Conservation (phyloP, 2,888 invertebrate species). For the Yponomeuta cagnagella region DNA sequence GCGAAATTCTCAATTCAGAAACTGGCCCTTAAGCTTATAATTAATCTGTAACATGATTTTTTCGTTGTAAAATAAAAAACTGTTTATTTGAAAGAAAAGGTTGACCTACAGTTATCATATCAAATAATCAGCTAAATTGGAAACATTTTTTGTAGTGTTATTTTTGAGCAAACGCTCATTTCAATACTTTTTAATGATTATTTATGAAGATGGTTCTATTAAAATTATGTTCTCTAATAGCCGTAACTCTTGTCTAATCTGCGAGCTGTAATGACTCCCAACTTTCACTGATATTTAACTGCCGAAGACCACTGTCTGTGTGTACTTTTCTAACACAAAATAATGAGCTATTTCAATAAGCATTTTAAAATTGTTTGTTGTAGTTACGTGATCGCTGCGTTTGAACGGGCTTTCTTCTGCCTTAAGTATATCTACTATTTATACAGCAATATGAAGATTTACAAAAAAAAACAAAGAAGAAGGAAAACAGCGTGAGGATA, state of each 20-base stretch:
- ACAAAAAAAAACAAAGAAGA: too few relatives aligned
- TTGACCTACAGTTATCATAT: too few relatives aligned
- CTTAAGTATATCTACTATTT: neutral
- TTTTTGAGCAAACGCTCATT: neutral
- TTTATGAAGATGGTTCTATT: neutral
- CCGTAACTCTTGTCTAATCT: neutral
- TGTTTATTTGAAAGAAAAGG: too few relatives aligned
- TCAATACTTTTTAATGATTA: neutral
- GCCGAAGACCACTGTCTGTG: neutral
- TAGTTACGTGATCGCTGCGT: neutral
- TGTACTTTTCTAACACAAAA: neutral
- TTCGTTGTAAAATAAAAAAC: too few relatives aligned
- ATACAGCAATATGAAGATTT: too few relatives aligned
- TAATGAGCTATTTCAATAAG: conserved; percentile 1
- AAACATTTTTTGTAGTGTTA: neutral
- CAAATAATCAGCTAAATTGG: neutral
- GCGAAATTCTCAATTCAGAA: too few relatives aligned
- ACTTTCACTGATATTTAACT: neutral
- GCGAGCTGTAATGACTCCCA: neutral
- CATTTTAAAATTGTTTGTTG: neutral
- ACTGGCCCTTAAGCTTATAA: too few relatives aligned
- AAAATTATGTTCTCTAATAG: conserved; percentile 1
- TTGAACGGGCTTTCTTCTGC: neutral
- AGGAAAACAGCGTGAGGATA: too few relatives aligned
- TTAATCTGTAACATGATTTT: too few relatives aligned